Evolutionary conservation across 2,888 invertebrate species (phyloP).

Genomic region (Brachyptera putata): DNA sequence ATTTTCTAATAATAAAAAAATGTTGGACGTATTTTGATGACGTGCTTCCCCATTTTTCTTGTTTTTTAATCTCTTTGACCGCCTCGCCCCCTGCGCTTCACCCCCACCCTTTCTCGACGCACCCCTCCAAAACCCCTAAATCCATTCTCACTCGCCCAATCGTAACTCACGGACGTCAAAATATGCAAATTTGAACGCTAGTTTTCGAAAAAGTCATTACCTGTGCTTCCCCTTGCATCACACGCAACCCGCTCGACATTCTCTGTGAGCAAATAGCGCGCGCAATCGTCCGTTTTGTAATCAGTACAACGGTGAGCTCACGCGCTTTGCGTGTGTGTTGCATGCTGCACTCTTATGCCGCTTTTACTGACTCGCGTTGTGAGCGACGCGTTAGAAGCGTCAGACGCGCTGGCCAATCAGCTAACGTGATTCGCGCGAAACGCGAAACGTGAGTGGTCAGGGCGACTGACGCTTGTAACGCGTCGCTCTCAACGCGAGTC

Average conservation of each 20-base stretch:
- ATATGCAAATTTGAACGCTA: conserved; percentile 28
- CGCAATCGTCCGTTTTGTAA: not conserved
- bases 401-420: no score
- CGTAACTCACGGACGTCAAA: conserved; percentile 29
- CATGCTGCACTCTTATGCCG: no score
- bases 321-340: no score
- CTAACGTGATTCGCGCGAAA: no score
- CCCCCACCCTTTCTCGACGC: not conserved
- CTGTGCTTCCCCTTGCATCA: not conserved
- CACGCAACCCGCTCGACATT: not conserved
- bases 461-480: no score
- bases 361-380: no score
- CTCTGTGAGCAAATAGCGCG: not conserved
- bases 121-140: conserved; percentile 4
- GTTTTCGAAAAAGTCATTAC: conserved; percentile 22
- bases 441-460: no score
- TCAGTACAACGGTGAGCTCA: not conserved
- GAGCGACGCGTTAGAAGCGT: no score
- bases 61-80: conserved; percentile 32
- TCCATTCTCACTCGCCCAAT: conserved; percentile 24
- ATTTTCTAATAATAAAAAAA: conserved; percentile 3
- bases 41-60: conserved; percentile 29
- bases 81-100: conserved; percentile 10
- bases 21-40: conserved; percentile 19
- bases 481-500: no score